These are phyloP conservation scores for Drosophila burlai DNA, from an alignment of 1,140 invertebrate species.

Conservation along the genomic window DNA sequence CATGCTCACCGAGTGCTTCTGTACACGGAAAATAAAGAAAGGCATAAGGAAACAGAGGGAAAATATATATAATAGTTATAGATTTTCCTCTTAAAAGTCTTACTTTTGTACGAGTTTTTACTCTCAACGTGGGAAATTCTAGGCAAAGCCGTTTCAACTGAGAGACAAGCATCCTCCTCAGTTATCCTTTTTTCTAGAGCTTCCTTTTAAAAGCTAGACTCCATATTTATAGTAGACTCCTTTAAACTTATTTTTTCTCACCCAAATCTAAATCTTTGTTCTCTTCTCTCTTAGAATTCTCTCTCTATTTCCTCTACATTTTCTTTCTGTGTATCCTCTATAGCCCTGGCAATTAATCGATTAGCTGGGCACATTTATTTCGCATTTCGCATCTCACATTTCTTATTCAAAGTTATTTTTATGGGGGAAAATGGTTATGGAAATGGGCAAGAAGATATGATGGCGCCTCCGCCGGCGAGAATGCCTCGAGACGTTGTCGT, in stretches of 20 bases:
- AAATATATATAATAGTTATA: neutral
- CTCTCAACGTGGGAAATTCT: neutral
- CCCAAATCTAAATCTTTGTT: neutral
- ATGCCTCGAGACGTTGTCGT: neutral
- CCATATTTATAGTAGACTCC: no score
- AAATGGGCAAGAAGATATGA: conserved; percentile 33
- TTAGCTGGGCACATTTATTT: conserved; percentile 48
- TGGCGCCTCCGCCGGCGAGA: conserved; percentile 9
- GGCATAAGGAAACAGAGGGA: neutral
- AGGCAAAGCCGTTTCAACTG: neutral
- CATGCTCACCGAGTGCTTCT: conserved; percentile 13
- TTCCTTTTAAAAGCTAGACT: neutral
- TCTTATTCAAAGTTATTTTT: conserved; percentile 27
- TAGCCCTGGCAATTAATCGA: conserved; percentile 65
- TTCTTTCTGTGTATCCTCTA: conserved; percentile 3
- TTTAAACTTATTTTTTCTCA: neutral
- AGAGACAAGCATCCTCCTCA: neutral
- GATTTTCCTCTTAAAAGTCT: neutral
- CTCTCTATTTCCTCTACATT: neutral
- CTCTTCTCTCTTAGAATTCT: neutral
- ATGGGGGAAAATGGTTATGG: neutral
- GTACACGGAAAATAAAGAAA: neutral
- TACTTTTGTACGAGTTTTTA: neutral
- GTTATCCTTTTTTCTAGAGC: neutral
- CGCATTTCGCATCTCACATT: conserved; percentile 26